phyloP scores from a whole-genome alignment of 2,888 invertebrate species.

The Aphidius colemani region DNA sequence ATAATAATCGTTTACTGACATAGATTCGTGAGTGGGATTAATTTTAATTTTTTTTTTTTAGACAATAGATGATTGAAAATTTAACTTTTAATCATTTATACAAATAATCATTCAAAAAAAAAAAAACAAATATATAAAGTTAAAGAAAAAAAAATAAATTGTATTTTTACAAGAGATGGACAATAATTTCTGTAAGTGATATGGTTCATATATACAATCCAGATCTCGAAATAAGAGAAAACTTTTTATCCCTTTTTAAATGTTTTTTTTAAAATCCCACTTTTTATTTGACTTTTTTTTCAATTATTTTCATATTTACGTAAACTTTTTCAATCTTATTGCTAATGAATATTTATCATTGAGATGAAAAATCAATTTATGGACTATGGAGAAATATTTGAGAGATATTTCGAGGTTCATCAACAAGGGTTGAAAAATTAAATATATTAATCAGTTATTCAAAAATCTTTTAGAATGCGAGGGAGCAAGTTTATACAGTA shows the following conservation, averaged over 20 bases:
- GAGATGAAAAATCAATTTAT: no score
- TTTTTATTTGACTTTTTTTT: not conserved
- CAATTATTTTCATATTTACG: not conserved
- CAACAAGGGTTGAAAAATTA: no score
- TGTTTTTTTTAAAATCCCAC: not conserved
- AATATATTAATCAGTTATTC: no score
- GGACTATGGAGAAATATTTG: no score
- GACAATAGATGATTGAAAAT: not conserved
- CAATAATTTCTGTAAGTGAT: constrained; percentile 19
- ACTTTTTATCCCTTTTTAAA: not conserved
- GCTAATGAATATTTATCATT: no score
- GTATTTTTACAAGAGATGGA: constrained; percentile 3
- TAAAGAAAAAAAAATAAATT: not conserved
- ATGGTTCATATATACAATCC: not conserved
- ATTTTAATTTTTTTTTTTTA: constrained; percentile 11
- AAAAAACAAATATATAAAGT: not conserved
- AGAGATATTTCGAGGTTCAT: no score
- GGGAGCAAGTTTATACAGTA: no score
- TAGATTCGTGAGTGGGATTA: constrained; percentile 22
- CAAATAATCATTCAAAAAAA: not conserved
- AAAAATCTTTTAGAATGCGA: no score
- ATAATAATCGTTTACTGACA: constrained; percentile 21
- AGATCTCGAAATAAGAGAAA: no score
- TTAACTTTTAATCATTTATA: not conserved
- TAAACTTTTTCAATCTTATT: not conserved